These are phyloP conservation scores for Cossypha dichroa DNA, from an alignment of 2,797 vertebrate species.

Conservation along the genomic window DNA sequence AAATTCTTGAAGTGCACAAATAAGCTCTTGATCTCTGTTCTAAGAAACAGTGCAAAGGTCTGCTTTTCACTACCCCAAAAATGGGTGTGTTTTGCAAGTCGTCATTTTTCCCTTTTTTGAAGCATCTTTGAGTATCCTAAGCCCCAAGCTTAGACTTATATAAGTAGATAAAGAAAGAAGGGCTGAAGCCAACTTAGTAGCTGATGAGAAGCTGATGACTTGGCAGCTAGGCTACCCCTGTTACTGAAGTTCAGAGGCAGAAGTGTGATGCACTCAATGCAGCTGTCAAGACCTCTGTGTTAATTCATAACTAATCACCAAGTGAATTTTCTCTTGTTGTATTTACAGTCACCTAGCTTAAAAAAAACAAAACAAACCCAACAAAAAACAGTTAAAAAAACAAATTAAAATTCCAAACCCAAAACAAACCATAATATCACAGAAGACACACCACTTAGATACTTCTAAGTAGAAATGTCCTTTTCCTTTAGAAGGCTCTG, in stretches of 20 bases:
- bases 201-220: background rate
- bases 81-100: background rate
- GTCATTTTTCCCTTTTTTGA: background rate
- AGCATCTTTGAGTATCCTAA: background rate
- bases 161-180: background rate
- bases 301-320: background rate
- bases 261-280: background rate
- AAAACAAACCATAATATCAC: background rate
- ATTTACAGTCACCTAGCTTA: background rate
- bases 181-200: background rate
- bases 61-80: background rate
- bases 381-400: accelerated
- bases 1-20: background rate
- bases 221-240: background rate
- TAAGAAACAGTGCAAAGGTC: background rate
- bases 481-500: background rate
- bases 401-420: background rate
- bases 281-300: background rate
- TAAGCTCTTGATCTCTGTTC: background rate
- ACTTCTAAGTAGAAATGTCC: background rate
- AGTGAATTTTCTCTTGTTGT: background rate
- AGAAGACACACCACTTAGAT: background rate
- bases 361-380: background rate
- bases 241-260: background rate
- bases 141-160: background rate